Base-by-base conservation (phyloP, 2,113 vertebrate genomes). In the Cygnus atratus region DNA sequence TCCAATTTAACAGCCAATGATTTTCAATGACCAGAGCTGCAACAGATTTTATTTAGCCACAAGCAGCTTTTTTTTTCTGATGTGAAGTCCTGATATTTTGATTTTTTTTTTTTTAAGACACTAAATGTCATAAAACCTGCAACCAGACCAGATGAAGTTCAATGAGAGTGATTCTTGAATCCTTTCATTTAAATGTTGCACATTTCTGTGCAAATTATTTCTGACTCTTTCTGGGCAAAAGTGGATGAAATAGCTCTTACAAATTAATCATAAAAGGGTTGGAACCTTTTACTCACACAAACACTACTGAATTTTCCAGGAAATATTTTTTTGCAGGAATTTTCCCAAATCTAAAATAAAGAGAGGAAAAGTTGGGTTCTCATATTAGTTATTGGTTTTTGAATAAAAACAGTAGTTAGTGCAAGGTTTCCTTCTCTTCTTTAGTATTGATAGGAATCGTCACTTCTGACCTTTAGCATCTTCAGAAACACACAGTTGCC, bases 261-360 rank as follows among this genome's bases (percentile, higher is more conserved):
- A 72, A 84, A 14, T 84, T 13, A 93, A 87, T 13, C 88, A 97
- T 57, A 95, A 95, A 96, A 78, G 59, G 59, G 66, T 93, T 96
- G 95, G 96, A 97, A 97, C 94, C 95, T 98, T 97, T 97, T 97
- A 97, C 97, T 98, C 97, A 97, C 97, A 98, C 94, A 96, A 96
- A 98, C 92, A 97, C 94, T 94, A 97, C 78, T 39, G 96, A 96
- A 97, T 96, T 97, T 98, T 93, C 96, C 97, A 94, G 94, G 96
- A 88, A 80, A 72, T 84, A 87, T 93, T 84, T 95, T 97, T 97
- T 95, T 92, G 31, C 96, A 97, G 81, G 96, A 97, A 94, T 97
- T 97, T 97, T 78, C 94, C 89, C 96, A 97, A 96, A 98, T 98
- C 97, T 98, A 97, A 97, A 97, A 98, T 83, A 97, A 97, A 98